Percentiles rank a stretch among this genome's conserved stretches.
Conservation (phyloP, 1,140 invertebrate species). For the Lordiphosa mommai region DNA sequence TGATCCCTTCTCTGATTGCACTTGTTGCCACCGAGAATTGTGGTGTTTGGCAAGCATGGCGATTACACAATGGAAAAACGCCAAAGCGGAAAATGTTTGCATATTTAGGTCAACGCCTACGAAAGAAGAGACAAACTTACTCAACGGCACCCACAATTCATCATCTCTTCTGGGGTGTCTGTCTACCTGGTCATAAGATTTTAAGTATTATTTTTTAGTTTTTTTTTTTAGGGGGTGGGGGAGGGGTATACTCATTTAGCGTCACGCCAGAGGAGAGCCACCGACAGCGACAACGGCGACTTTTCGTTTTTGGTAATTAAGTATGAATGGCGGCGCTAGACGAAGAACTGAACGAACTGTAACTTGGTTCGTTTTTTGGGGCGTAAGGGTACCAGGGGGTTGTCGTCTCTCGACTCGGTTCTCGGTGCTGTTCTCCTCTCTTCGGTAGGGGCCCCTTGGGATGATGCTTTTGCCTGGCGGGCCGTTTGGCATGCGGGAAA, state of each 20-base stretch:
- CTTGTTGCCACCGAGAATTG: conserved; percentile 43
- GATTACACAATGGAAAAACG: conserved; percentile 62
- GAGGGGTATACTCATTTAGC: conserved; percentile 46
- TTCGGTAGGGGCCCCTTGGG: conserved; percentile 42
- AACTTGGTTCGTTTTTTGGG: conserved; percentile 32
- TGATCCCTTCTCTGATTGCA: conserved; percentile 51
- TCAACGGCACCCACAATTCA: conserved; percentile 71
- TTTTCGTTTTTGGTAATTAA: conserved; percentile 68
- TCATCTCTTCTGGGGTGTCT: conserved; percentile 56
- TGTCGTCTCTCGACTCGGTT: conserved; percentile 9
- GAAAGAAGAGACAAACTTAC: conserved; percentile 66
- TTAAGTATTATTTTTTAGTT: conserved; percentile 23
- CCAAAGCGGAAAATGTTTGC: conserved; percentile 52
- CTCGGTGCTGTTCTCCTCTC: conserved; percentile 1
- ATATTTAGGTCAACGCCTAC: conserved; percentile 76
- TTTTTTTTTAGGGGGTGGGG: conserved; percentile 5
- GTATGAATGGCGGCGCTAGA: conserved; percentile 76
- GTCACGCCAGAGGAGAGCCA: conserved; percentile 59
- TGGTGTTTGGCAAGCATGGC: conserved; percentile 49
- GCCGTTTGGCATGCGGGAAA: conserved; percentile 74
- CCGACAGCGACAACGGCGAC: conserved; percentile 32
- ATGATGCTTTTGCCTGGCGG: conserved; percentile 33
- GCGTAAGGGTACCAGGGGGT: conserved; percentile 39
- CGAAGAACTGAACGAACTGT: conserved; percentile 33
- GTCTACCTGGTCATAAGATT: conserved; percentile 65